phyloP scores from a whole-genome alignment of 1,140 invertebrate species.

The Hyposmocoma kahamanoa region DNA sequence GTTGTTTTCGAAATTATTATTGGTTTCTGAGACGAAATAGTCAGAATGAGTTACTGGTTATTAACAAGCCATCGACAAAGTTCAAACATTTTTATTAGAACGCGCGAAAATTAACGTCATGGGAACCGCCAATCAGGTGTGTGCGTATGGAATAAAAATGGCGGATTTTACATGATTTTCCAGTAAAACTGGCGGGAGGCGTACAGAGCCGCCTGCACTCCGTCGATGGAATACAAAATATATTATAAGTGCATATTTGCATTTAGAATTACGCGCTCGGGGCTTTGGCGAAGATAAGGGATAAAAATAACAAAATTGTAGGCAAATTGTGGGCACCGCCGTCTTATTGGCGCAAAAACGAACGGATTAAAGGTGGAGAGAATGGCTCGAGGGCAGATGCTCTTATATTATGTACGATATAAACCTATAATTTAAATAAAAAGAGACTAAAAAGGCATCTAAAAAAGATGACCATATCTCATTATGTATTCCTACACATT shows the following conservation, averaged over 20 bases:
- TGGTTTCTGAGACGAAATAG: not conserved
- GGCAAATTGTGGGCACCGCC: too few species aligned
- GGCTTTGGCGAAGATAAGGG: constrained; percentile 15
- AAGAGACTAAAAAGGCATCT: too few species aligned
- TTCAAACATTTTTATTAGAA: not conserved
- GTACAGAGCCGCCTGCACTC: constrained; percentile 40
- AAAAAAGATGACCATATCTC: too few species aligned
- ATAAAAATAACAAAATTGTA: constrained; percentile 2
- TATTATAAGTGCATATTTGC: constrained; percentile 67
- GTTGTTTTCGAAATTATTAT: not conserved
- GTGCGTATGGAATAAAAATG: constrained; percentile 61
- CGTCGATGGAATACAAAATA: constrained; percentile 59
- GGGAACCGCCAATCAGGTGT: constrained; percentile 61
- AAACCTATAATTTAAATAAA: too few species aligned
- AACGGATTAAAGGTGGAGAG: too few species aligned
- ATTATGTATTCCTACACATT: too few species aligned
- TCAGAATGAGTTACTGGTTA: too few species aligned
- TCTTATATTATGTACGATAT: too few species aligned
- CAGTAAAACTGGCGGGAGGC: constrained; percentile 61
- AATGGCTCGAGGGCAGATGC: too few species aligned
- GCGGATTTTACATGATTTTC: constrained; percentile 64
- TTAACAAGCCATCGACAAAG: constrained; percentile 25
- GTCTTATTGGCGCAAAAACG: too few species aligned
- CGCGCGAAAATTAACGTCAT: constrained; percentile 62
- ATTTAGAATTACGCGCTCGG: constrained; percentile 64